Conservation (phyloP, 2,113 vertebrate species). For the Phalacrocorax aristotelis region DNA sequence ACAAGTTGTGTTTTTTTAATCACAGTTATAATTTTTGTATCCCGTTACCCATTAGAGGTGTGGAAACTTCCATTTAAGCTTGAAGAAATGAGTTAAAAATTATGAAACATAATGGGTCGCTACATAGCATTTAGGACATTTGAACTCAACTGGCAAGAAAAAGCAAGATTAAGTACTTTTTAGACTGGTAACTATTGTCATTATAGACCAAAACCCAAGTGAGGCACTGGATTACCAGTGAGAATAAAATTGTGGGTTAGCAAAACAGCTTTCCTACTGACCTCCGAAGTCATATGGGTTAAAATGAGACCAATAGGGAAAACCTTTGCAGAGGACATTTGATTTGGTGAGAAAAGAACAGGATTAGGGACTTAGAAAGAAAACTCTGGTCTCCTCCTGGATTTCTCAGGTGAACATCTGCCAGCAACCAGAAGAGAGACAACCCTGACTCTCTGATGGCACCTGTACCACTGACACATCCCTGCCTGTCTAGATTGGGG, state of each 20-base stretch:
- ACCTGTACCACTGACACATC: background rate
- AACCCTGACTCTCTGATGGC: background rate
- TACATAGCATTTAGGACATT: background rate
- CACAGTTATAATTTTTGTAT: slow-evolving; percentile 7
- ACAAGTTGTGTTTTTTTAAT: background rate
- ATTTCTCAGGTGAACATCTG: background rate
- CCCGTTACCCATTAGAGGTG: background rate
- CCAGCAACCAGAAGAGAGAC: background rate
- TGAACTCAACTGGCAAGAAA: background rate
- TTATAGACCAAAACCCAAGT: background rate
- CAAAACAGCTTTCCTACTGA: background rate
- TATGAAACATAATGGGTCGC: background rate
- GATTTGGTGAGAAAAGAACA: background rate
- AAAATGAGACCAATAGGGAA: background rate
- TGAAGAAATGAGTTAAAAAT: slow-evolving; percentile 24
- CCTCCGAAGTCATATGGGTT: background rate
- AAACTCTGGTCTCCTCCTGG: background rate
- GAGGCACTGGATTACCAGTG: background rate
- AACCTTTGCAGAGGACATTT: background rate
- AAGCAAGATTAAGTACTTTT: background rate
- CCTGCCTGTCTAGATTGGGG: background rate
- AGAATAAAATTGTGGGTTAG: background rate
- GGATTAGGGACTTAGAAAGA: background rate
- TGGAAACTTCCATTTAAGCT: background rate
- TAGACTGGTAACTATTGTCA: background rate